Conservation (phyloP, 2,113 vertebrate species). For the Lucifuga dentata region DNA sequence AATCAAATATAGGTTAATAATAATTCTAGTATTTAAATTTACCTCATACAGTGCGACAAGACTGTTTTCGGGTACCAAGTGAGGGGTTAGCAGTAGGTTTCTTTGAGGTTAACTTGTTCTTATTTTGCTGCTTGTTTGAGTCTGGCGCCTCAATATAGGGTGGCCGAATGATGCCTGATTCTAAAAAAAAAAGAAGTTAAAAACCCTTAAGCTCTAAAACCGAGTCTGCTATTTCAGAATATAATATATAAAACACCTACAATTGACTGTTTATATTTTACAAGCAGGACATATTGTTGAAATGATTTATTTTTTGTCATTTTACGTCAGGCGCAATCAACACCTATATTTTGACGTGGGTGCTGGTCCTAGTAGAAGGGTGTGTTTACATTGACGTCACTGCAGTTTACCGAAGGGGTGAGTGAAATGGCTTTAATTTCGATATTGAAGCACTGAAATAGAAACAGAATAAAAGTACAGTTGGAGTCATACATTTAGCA, state of each 20-base stretch:
- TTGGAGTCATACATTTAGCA: accelerated
- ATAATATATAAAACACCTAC: accelerated
- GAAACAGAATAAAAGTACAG: accelerated
- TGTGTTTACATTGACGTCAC: slow-evolving; percentile 74
- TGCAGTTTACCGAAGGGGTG: slow-evolving; percentile 48
- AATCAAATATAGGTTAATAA: too few species aligned
- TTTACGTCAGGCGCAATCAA: slow-evolving; percentile 22
- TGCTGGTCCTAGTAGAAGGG: slow-evolving; percentile 56
- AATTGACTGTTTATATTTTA: background rate
- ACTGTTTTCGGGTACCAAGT: background rate
- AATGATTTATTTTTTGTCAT: background rate
- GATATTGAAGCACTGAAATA: slow-evolving; percentile 4
- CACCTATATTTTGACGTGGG: slow-evolving; percentile 55
- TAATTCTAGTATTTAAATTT: background rate
- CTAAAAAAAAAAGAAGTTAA: background rate
- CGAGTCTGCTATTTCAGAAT: background rate
- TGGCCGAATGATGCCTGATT: slow-evolving; percentile 35
- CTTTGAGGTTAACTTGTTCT: background rate
- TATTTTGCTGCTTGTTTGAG: slow-evolving; percentile 37
- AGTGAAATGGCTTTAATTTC: slow-evolving; percentile 39
- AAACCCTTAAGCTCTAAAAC: background rate
- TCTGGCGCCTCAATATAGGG: slow-evolving; percentile 57
- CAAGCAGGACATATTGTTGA: accelerated
- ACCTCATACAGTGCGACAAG: background rate
- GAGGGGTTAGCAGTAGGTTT: background rate